Evolutionary conservation across 2,888 invertebrate species (phyloP), one percentile per base, ranked within the genome.

Genomic region (Mythimna vitellina): DNA sequence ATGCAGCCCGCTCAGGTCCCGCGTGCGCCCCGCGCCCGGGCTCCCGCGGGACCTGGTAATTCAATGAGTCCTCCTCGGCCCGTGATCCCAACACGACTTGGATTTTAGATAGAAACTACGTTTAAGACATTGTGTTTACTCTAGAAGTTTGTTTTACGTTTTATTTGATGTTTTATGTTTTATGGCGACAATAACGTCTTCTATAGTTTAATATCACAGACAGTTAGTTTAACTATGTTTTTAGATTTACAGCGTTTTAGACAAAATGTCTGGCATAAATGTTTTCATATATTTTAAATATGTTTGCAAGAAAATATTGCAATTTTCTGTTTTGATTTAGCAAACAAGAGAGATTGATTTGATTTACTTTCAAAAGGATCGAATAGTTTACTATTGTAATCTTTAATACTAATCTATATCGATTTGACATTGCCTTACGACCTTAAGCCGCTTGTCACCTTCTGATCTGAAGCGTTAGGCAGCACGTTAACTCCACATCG

Each of bases 21-120:
- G 22, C 67, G 10, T n/a, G n/a, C n/a, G n/a, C 35, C 53, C 53
- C 12, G 57, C 57, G 6, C 32, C 17, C n/a, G 32, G 9, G 61
- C 25, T 38, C 22, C 66, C 70, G 25, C 20, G 78, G 61, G 72
- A 53, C 54, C 72, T 66, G 69, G 80, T 86, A 85, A 87, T 80
- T 87, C 84, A 84, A 85, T 85, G 78, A 85, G 85, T 78, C 80
- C 77, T 65, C 76, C 73, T 77, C 77, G 66, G 76, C 58, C 51
- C 70, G 65, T 71, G 78, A 78, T 83, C 83, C 81, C 77, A 80
- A 83, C 80, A 76, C 69, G 73, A 76, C 70, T 74, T 73, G 69
- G 78, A 80, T 84, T 82, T 81, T 65, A 83, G 73, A 77, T 69
- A 60, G 64, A 42, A 74, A 76, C 66, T 73, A 70, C 38, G 61